Evolutionary conservation across 2,888 invertebrate species (phyloP), one percentile per base, ranked within the genome.

Genomic region (Cylloceria caligata): DNA sequence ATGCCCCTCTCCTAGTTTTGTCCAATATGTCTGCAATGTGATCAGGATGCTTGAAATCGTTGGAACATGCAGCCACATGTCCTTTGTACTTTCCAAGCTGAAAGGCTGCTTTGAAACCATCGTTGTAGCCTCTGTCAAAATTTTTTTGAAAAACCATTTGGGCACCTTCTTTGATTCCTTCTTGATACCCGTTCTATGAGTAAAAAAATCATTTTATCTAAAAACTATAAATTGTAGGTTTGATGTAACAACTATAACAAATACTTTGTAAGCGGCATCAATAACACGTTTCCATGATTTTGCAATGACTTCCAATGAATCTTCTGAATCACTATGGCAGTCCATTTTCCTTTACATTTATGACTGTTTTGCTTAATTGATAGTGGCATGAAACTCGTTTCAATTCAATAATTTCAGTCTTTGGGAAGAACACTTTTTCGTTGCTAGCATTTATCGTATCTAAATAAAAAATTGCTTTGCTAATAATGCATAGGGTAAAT

Each of bases 121-220:
- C 94, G 79, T 92, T 91, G 89, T 95, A 97, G 1, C 97, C 97
- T 76, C 89, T 89, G 88, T 97, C 95, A 90, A 97, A 97, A 89
- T 95, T 95, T 21, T 93, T 89, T 93, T 97, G 97, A 86, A 95
- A 96, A 65, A 94, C 94, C 69, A 94, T 92, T 19, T 94, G 93
- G 83, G 95, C 94, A 0, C 96, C 97, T 89, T 94, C 95, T 39
- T 94, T 93, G 78, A 95, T 93, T 24, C 97, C 97, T 91, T 97
- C 96, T 88, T 94, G 94, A 87, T 94, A 96, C 49, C 96, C 96
- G 85, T 93, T 92, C 96, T 96, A 85, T 24, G 88, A 84, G 75
- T 64, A 13, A 27, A 45, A 64, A 42, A 0, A 42, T 11, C 34
- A 52, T 36, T 47, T 55, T 5, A 82, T 82, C 52, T 19, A 9